Conservation (phyloP, 2,113 vertebrate genomes). For the Spheniscus mendiculus region DNA sequence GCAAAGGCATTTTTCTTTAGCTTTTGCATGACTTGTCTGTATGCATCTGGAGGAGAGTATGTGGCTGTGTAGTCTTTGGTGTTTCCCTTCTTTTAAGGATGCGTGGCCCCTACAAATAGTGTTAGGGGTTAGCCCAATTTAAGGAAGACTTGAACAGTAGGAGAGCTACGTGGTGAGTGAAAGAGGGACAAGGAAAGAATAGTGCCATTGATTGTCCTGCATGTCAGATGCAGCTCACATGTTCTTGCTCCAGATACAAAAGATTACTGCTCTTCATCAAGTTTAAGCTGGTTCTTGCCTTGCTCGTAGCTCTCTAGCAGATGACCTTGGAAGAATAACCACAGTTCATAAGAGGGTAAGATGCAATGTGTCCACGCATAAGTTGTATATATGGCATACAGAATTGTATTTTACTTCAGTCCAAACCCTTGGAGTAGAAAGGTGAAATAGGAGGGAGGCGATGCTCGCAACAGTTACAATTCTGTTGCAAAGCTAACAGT, state of each 20-base stretch:
- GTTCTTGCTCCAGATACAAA: not conserved
- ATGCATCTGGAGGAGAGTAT: not conserved
- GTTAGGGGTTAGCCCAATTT: not conserved
- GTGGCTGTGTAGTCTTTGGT: not conserved
- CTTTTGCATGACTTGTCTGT: not conserved
- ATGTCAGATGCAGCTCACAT: not conserved
- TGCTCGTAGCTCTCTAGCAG: not conserved
- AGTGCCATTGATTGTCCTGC: not conserved
- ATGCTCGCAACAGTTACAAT: not conserved
- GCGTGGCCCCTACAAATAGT: not conserved
- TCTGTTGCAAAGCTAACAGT: not conserved
- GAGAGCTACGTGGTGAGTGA: not conserved
- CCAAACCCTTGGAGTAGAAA: not conserved
- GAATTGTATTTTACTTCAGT: not conserved
- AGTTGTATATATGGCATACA: not conserved
- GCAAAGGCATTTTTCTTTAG: not conserved
- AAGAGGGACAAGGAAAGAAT: not conserved
- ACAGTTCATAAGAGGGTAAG: not conserved
- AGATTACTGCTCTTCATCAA: not conserved
- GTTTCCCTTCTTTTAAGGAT: not conserved
- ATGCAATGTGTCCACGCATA: not conserved
- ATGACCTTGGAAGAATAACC: not conserved
- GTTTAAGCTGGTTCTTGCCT: not conserved
- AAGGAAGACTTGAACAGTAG: not conserved
- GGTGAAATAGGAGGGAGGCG: not conserved